Evolutionary conservation across 2,797 vertebrate species (phyloP), one percentile per base, ranked within the genome.

Genomic region (Oryzias sinensis): DNA sequence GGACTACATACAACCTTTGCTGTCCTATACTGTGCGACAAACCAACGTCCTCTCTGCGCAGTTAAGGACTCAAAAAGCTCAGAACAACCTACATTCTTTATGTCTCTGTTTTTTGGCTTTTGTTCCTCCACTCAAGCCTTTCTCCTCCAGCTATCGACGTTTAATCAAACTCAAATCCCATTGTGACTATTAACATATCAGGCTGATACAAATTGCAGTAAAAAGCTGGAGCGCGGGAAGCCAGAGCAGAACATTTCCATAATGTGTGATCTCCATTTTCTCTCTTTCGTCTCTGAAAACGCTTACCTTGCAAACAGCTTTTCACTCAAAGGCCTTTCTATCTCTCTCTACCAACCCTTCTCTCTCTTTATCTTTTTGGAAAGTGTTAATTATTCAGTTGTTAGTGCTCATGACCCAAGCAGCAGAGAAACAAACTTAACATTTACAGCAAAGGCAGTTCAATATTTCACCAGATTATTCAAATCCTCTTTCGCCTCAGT

Each of bases 111-210:
- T 59, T 72, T 57, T 40, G n/a, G 5, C 2, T 14, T 4, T 44
- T 46, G 25, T 41, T 48, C 46, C 62, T 42, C 55, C 50, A 62
- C 60, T 41, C 41, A 13, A 49, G 53, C 63, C 66, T 69, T 63
- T 55, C 33, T 59, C 84, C 84, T 83, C 58, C 65, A 85, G 87
- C 84, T 86, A 84, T 82, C 87, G 84, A 88, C 88, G 90, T 90
- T 89, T 90, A 90, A 89, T 90, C 87, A 91, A 87, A 84, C 77
- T 67, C 74, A 80, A 88, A 85, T 88, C 87, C 89, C 88, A 83
- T 77, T 80, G 86, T 88, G 85, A 82, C 85, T 76, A 90, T 91
- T 91, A 90, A 84, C 84, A 89, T 87, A 89, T 89, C 84, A 81
- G 74, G 71, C 84, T 79, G 82, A 85, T 85, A 82, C 50, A 59